Percentiles rank a stretch among this genome's conserved stretches.
These are phyloP conservation scores for Dermolepida albohirtum DNA, from an alignment of 2,888 invertebrate species.

Conservation along the genomic window DNA sequence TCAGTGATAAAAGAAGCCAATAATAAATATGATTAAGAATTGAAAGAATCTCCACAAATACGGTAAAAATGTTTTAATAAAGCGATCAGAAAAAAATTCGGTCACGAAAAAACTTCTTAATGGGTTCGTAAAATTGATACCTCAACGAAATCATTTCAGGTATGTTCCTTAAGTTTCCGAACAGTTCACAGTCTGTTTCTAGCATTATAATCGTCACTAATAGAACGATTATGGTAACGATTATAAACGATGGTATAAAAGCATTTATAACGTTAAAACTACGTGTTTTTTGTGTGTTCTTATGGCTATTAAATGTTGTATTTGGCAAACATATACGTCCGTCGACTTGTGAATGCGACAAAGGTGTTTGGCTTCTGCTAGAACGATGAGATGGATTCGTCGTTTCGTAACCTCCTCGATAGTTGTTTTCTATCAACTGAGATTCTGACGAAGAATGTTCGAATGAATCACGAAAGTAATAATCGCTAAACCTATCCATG, in stretches of 20 bases:
- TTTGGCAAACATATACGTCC: slow-evolving; percentile 60
- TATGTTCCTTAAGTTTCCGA: slow-evolving; percentile 70
- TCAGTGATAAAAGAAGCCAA: slow-evolving; percentile 39
- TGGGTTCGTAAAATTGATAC: slow-evolving; percentile 85
- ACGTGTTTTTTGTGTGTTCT: slow-evolving; percentile 62
- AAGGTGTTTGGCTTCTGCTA: slow-evolving; percentile 67
- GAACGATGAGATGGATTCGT: slow-evolving; percentile 66
- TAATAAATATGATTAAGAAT: slow-evolving; percentile 39
- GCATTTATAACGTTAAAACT: slow-evolving; percentile 77
- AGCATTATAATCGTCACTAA: slow-evolving; percentile 78
- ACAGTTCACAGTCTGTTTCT: slow-evolving; percentile 76
- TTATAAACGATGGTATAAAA: slow-evolving; percentile 82
- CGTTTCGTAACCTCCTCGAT: slow-evolving; percentile 59
- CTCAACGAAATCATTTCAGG: slow-evolving; percentile 83
- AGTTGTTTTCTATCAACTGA: slow-evolving; percentile 69
- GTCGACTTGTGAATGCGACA: slow-evolving; percentile 62
- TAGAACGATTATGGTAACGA: slow-evolving; percentile 77
- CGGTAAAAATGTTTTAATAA: slow-evolving; percentile 35
- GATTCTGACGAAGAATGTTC: slow-evolving; percentile 86
- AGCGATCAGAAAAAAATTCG: slow-evolving; percentile 63
- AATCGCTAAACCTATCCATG: slow-evolving; percentile 70
- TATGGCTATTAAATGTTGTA: slow-evolving; percentile 51
- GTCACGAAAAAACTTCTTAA: slow-evolving; percentile 80
- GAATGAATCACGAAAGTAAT: slow-evolving; percentile 80
- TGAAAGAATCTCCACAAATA: slow-evolving; percentile 35